phyloP scores from a whole-genome alignment of 2,113 vertebrate genomes.

The Electrona antarctica region DNA sequence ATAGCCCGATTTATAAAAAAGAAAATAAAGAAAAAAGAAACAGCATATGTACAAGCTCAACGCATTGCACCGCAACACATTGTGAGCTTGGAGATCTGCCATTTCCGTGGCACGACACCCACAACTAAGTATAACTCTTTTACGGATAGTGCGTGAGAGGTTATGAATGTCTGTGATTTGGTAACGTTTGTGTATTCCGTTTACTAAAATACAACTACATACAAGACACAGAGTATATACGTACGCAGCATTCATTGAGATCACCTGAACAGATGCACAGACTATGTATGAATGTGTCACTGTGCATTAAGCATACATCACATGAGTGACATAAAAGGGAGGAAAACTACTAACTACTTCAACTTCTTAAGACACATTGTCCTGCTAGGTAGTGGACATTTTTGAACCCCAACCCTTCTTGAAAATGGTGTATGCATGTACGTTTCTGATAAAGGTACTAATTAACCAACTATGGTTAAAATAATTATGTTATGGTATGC shows the following conservation, averaged over 20 bases:
- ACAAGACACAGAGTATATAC: neutral
- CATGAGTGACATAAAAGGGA: neutral
- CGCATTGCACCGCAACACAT: too few species aligned
- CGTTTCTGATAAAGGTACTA: neutral
- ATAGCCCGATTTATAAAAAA: neutral
- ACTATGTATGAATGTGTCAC: neutral
- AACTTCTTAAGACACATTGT: neutral
- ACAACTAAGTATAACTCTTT: too few species aligned
- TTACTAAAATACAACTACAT: conserved; percentile 32
- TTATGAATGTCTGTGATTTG: neutral
- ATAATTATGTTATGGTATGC: neutral
- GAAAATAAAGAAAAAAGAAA: neutral
- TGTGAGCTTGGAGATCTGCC: too few species aligned
- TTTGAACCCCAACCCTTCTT: neutral
- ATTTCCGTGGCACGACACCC: too few species aligned
- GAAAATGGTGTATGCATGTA: too few species aligned
- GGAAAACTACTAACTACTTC: neutral
- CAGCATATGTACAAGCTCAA: too few species aligned
- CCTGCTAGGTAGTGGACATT: neutral
- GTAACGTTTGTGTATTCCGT: neutral
- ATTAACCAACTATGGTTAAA: neutral
- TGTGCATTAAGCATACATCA: neutral
- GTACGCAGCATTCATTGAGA: neutral
- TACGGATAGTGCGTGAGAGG: too few species aligned
- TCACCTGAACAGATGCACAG: neutral